These are phyloP conservation scores for Myiopsitta monachus DNA, from an alignment of 2,113 vertebrate genomes.

Conservation along the genomic window DNA sequence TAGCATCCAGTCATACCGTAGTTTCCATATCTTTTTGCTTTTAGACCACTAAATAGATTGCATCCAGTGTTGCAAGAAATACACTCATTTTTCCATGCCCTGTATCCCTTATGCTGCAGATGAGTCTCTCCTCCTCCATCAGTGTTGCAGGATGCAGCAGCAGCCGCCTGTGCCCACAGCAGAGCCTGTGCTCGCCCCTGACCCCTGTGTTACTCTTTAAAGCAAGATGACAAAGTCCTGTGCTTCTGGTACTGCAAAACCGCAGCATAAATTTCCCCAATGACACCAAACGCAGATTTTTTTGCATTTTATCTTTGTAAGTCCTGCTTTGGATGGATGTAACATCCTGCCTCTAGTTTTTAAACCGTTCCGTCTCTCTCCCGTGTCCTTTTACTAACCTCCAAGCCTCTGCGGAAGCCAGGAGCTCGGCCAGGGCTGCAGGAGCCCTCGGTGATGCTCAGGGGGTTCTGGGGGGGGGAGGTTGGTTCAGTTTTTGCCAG, in stretches of 20 bases:
- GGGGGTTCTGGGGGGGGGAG: neutral
- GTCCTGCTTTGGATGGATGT: neutral
- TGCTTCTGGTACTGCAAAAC: neutral
- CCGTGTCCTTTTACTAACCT: neutral
- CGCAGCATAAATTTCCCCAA: rapidly evolving
- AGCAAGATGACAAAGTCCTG: neutral
- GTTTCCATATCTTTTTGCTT: neutral
- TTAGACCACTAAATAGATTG: neutral
- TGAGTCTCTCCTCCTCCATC: neutral
- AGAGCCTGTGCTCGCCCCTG: neutral
- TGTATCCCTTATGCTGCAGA: rapidly evolving
- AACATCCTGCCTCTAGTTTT: neutral
- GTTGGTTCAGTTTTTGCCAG: neutral
- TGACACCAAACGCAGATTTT: rapidly evolving
- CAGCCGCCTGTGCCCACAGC: neutral
- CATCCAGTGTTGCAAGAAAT: neutral
- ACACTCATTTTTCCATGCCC: rapidly evolving
- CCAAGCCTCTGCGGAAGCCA: neutral
- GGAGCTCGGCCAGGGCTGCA: neutral
- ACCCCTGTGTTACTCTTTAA: neutral
- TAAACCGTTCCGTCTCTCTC: neutral
- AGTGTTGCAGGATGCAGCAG: neutral
- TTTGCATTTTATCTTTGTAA: neutral
- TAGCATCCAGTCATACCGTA: neutral
- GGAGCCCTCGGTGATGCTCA: neutral